phyloP scores from a whole-genome alignment of 2,797 vertebrate genomes.

The Pseudocheirus occidentalis region DNA sequence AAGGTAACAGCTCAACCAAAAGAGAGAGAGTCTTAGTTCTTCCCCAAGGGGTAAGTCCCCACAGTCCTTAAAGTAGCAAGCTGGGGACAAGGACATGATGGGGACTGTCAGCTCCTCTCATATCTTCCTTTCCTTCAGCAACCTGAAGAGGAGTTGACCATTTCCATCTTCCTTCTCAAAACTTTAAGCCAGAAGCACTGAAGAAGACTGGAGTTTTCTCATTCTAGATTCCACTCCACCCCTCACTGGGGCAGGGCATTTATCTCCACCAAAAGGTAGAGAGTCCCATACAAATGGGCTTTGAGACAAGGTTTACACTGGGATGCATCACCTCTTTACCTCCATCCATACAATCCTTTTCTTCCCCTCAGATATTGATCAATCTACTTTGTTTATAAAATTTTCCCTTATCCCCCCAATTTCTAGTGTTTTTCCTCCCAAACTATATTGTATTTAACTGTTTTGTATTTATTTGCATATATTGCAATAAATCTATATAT shows the following conservation, averaged over 20 bases:
- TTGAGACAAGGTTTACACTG: background rate
- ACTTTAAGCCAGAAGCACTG: background rate
- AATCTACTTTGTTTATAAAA: background rate
- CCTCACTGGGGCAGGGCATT: background rate
- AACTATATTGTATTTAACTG: too few relatives aligned
- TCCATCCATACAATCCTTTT: background rate
- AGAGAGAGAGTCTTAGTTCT: background rate
- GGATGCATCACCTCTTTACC: background rate
- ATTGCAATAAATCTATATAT: too few relatives aligned
- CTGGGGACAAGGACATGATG: background rate
- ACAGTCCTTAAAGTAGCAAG: background rate
- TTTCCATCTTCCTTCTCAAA: background rate
- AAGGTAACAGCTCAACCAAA: background rate
- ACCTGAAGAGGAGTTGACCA: background rate
- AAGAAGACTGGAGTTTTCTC: background rate
- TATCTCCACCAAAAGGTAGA: background rate
- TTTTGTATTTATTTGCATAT: too few relatives aligned
- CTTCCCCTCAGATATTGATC: background rate
- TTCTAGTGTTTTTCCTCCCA: too few relatives aligned
- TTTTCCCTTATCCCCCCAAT: too few relatives aligned
- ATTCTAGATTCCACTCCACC: background rate
- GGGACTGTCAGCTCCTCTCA: background rate
- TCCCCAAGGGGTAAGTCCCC: background rate
- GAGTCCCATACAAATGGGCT: background rate
- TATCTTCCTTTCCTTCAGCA: background rate